Evolutionary conservation across 2,113 vertebrate genomes (phyloP).

Genomic region (Nycticryphes semicollaris): DNA sequence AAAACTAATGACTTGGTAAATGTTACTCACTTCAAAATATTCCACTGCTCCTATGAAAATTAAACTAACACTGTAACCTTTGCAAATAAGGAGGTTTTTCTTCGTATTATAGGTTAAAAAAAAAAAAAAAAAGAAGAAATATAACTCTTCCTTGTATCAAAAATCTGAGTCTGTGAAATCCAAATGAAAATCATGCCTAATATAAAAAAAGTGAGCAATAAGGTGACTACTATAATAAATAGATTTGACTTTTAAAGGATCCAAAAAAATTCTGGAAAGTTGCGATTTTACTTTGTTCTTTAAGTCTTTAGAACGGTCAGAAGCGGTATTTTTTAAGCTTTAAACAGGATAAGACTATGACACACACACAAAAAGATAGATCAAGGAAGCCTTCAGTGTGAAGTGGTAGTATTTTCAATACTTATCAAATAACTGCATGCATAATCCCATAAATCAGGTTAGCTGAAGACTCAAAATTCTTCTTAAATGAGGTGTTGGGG

Average conservation of each 20-base stretch:
- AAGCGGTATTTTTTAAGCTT: slow-evolving; percentile 53
- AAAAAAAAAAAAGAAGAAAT: slow-evolving; percentile 21
- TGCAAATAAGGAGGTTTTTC: slow-evolving; percentile 75
- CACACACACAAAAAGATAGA: slow-evolving; percentile 51
- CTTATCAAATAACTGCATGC: slow-evolving; percentile 70
- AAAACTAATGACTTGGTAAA: slow-evolving; percentile 98
- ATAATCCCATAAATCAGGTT: slow-evolving; percentile 74
- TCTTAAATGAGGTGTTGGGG: slow-evolving; percentile 67
- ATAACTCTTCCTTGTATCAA: slow-evolving; percentile 57
- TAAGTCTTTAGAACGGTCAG: slow-evolving; percentile 36
- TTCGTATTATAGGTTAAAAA: slow-evolving; percentile 59
- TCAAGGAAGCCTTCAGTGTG: slow-evolving; percentile 51
- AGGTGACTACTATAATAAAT: slow-evolving; percentile 48
- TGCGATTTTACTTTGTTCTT: slow-evolving; percentile 28
- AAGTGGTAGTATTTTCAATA: slow-evolving; percentile 62
- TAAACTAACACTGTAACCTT: slow-evolving; percentile 83
- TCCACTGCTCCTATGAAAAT: slow-evolving; percentile 80
- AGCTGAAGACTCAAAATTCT: slow-evolving; percentile 63
- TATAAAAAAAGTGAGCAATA: slow-evolving; percentile 38
- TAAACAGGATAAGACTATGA: slow-evolving; percentile 64
- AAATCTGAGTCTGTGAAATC: slow-evolving; percentile 67
- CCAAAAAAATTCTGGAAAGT: slow-evolving; percentile 27
- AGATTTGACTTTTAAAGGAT: slow-evolving; percentile 47
- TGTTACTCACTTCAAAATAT: slow-evolving; percentile 92
- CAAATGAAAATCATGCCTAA: slow-evolving; percentile 57